Evolutionary conservation across 1,140 invertebrate genomes (phyloP).

Genomic region (Aphaenogaster rudis): DNA sequence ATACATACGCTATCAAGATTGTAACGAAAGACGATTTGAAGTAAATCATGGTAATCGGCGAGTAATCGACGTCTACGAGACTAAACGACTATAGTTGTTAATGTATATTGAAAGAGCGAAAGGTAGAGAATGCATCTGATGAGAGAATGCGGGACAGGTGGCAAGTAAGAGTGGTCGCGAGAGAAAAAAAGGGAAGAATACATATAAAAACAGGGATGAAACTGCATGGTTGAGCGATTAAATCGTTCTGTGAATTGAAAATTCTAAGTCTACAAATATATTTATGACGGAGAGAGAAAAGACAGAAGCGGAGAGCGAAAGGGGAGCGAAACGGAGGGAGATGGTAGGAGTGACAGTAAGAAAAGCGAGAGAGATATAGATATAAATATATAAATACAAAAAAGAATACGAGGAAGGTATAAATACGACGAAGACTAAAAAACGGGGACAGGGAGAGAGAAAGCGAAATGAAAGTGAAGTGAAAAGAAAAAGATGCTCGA

Average conservation of each 20-base stretch:
- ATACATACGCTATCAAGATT: not conserved
- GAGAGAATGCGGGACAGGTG: constrained; percentile 43
- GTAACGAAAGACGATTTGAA: constrained; percentile 14
- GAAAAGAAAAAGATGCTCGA: constrained; percentile 3
- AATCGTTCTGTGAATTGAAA: constrained; percentile 81
- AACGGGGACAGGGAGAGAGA: constrained; percentile 35
- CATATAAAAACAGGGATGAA: not conserved
- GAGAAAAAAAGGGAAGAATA: constrained; percentile 3
- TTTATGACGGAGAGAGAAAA: constrained; percentile 42
- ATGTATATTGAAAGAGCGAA: constrained; percentile 55
- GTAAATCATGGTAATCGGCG: constrained; percentile 17
- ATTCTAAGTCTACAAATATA: constrained; percentile 80
- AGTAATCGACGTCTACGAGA: constrained; percentile 58
- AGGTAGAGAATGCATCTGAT: constrained; percentile 41
- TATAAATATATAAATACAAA: constrained; percentile 69
- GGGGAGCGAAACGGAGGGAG: not conserved
- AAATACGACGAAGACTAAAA: constrained; percentile 66
- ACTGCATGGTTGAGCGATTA: constrained; percentile 70
- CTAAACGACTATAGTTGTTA: constrained; percentile 63
- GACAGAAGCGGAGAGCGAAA: not conserved
- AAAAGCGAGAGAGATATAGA: constrained; percentile 30
- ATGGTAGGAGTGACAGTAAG: not conserved
- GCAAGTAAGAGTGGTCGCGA: not conserved
- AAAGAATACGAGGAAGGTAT: constrained; percentile 43
- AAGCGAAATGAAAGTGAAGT: constrained; percentile 38